phyloP scores from a whole-genome alignment of 2,113 vertebrate genomes.

The Corythaixoides concolor region DNA sequence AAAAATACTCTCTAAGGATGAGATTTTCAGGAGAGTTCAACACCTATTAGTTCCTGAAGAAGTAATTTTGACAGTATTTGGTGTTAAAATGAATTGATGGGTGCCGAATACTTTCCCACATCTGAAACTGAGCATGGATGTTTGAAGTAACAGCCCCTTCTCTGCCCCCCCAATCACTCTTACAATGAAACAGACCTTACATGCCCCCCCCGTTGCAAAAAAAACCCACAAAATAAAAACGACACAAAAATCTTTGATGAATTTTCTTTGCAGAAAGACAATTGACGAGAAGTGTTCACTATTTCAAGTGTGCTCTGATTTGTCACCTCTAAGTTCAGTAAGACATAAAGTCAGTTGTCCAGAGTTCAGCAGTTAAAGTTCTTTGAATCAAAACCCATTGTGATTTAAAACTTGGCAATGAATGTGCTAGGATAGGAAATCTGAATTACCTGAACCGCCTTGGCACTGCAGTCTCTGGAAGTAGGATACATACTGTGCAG shows the following conservation, averaged over 20 bases:
- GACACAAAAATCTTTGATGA: background rate
- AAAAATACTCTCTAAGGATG: background rate
- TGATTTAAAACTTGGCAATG: background rate
- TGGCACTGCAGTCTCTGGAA: background rate
- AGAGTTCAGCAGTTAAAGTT: background rate
- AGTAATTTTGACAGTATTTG: background rate
- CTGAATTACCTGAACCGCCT: background rate
- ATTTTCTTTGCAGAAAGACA: background rate
- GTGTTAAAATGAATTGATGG: background rate
- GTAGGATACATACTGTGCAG: background rate
- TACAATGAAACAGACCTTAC: background rate
- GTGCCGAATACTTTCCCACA: background rate
- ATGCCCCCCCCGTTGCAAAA: rapidly evolving
- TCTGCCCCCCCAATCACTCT: background rate
- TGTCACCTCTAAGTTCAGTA: background rate
- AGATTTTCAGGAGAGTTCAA: background rate
- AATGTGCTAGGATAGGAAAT: background rate
- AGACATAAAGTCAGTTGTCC: background rate
- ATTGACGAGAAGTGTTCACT: background rate
- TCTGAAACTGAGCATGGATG: background rate
- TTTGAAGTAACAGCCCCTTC: background rate
- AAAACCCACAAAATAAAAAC: rapidly evolving
- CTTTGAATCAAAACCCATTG: background rate
- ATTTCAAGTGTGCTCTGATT: background rate
- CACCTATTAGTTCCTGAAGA: background rate